Percentiles rank a stretch among this genome's conserved stretches.
Evolutionary conservation across 2,113 vertebrate genomes (phyloP).

Genomic region (Antechinus flavipes): DNA sequence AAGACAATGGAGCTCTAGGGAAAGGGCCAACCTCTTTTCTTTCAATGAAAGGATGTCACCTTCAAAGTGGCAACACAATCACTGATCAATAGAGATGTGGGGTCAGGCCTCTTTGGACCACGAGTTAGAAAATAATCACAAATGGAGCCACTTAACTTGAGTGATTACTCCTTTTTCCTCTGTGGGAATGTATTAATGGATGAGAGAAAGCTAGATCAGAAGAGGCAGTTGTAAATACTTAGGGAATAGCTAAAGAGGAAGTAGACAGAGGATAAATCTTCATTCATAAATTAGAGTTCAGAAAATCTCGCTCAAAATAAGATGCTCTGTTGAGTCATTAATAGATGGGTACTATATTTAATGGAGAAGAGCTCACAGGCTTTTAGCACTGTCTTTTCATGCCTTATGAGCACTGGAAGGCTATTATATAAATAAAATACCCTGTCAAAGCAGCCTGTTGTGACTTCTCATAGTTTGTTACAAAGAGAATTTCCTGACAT

Average conservation of each 20-base stretch:
- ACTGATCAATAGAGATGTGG: slow-evolving; percentile 45
- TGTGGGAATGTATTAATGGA: slow-evolving; percentile 19
- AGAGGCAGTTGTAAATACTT: slow-evolving; percentile 22
- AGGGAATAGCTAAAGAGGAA: background rate
- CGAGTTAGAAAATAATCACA: slow-evolving; percentile 24
- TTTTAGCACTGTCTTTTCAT: no score
- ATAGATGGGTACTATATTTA: background rate
- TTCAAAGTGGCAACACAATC: slow-evolving; percentile 47
- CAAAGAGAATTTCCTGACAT: no score
- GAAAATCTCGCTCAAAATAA: background rate
- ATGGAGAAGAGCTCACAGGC: no score
- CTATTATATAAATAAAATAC: no score
- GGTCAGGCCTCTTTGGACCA: background rate
- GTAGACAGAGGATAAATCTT: background rate
- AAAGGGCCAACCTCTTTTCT: background rate
- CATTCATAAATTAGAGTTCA: background rate
- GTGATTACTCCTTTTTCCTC: slow-evolving; percentile 42
- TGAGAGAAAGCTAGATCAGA: background rate
- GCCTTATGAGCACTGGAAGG: no score
- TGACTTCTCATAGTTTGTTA: no score
- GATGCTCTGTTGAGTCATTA: background rate
- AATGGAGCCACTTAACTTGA: slow-evolving; percentile 27
- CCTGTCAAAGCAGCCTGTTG: no score
- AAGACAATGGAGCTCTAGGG: background rate
- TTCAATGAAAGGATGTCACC: slow-evolving; percentile 30